Evolutionary conservation across 2,113 vertebrate species (phyloP), one percentile per base, ranked within the genome.

Genomic region (Rhinichthys klamathensis): DNA sequence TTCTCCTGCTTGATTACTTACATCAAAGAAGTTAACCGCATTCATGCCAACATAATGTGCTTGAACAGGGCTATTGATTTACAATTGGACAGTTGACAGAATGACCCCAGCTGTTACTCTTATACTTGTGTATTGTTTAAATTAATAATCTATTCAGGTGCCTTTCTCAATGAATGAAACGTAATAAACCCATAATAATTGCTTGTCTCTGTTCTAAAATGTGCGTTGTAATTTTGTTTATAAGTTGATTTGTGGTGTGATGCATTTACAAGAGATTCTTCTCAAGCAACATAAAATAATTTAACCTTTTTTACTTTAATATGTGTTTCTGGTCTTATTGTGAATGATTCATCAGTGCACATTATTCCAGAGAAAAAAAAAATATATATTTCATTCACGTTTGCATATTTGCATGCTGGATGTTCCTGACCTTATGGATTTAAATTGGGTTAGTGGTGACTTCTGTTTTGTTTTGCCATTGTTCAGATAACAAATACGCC

Each of bases 401-500:
- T 56, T 23, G 18, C 18, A 9, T 23, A 8, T 56, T 56, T 56
- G 21, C 18, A 23, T 23, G 18, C 18, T 56, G 54, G 18, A 56
- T 56, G 18, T 56, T 56, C 18, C 18, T 56, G 54, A 23, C 54
- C 18, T 23, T 23, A 56, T 56, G 54, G 54, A 56, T 2, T 56
- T 56, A 56, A 23, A 56, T 23, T 56, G 18, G 54, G 0, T 56
- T 56, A 56, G 54, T 56, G 41, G 23, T 73, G n/a, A 44, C 70
- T 49, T 86, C 70, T 32, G 35, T 49, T 25, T 58, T 67, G 30
- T 51, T 38, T 13, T 12, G 35, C 5, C 58, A 30, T 83, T 60
- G 80, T 89, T 58, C 93, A 99, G 98, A 99, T 95, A 99, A 99
- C 94, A 99, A 99, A 94, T 98, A 98, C 1, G 98, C 98, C 80